Evolutionary conservation across 2,113 vertebrate species (phyloP), one percentile per base, ranked within the genome.

Genomic region (Pagrus major): DNA sequence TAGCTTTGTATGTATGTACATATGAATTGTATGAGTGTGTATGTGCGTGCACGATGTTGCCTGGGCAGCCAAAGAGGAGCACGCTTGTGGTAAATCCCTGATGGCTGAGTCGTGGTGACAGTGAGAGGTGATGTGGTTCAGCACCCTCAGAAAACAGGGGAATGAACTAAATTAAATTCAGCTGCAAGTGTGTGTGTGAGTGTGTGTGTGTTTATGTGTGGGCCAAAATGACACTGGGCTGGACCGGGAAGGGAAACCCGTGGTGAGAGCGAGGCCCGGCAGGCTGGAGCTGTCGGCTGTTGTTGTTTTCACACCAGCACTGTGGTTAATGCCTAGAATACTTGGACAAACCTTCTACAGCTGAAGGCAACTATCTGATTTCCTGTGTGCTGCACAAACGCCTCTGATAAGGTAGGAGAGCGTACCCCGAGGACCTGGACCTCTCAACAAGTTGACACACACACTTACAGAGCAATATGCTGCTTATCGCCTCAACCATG

Each of bases 261-360:
- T 9, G 39, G 82, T 51, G n/a, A 54, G 54, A 52, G 47, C 9
- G 23, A 76, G 27, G 55, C 55, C 65, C 55, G 15, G 68, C 70
- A 80, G 68, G 54, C 67, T 72, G 72, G 59, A 83, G 74, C 68
- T 82, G 58, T 65, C 20, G 33, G 71, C 58, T 78, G 76, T 80
- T 84, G 77, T 81, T 90, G 89, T 90, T 91, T 91, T 90, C 65
- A 71, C 77, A 73, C 87, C 31, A 46, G 61, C 63, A 14, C 58
- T 86, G 71, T 54, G 70, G 78, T 87, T 74, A 68, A 84, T 70
- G 86, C 58, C 64, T 71, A 55, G 37, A 86, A 92, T 88, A 76
- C 61, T 88, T 85, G 55, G 65, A 67, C 69, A 69, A 85, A 76
- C 72, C 63, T 75, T 72, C 15, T n/a, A 8, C 29, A 52, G 70